Evolutionary conservation across 2,113 vertebrate species (phyloP), one percentile per base, ranked within the genome.

Genomic region (Tetrao urogallus): DNA sequence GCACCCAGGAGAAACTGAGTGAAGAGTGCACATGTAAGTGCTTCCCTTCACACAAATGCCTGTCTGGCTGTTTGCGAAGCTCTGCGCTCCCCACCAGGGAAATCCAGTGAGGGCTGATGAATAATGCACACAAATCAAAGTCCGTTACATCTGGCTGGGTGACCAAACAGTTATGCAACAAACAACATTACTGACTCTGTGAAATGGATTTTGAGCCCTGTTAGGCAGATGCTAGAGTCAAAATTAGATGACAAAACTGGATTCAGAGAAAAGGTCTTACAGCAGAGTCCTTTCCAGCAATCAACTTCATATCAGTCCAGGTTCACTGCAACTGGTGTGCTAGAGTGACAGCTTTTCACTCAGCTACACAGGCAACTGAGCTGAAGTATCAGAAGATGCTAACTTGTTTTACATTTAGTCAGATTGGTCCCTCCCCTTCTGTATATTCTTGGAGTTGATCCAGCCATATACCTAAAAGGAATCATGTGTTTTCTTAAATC

Each of bases 111-210:
- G 69, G 47, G 25, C 64, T 82, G 75, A 80, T 32, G 48, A 89
- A 86, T 87, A 76, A 84, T 22, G 67, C 69, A 86, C 42, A 72
- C 21, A 85, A 79, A 86, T 76, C 45, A 13, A 71, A 95, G 72
- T 40, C 63, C 63, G 63, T 40, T 42, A 6, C 50, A n/a, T 64
- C 90, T 67, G 70, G 20, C 45, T 84, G 40, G 13, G 32, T 77
- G 48, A 65, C 54, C 34, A 36, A 9, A 64, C 18, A 79, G 24
- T 90, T 82, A 85, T 8, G 13, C 50, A 63, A 71, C 2, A 2
- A 73, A 54, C 27, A 86, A 17, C 22, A 56, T 18, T 30, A 65
- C 4, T 36, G 15, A 32, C 54, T 60, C 75, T 47, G 27, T 34
- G 88, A 78, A 93, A 45, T 43, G 34, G 25, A 73, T 77, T 95